Evolutionary conservation across 1,140 invertebrate genomes (phyloP), one percentile per base, ranked within the genome.

Genomic region (Carposina sasakii): DNA sequence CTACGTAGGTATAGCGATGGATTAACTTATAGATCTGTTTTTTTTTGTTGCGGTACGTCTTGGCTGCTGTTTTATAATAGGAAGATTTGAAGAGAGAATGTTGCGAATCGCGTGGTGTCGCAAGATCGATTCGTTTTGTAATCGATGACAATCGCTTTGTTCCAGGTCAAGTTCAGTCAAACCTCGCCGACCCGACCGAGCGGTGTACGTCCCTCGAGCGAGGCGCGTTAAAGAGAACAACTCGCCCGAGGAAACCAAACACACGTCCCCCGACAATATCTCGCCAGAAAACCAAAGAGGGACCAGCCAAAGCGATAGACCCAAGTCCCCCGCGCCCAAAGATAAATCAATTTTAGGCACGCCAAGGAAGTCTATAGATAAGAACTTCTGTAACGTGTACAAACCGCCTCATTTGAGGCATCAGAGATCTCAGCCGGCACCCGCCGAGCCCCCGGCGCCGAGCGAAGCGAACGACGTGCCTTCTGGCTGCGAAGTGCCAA

Each of bases 171-270:
- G 69, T 15, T 65, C 76, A 36, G 58, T 71, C 36, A 85, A 77
- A 46, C 73, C 89, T 50, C 87, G 88, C 46, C 87, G 92, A 60
- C 93, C 93, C 44, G 93, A 94, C 75, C 88, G 91, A 3, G 91
- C 91, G 4, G 89, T 94, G 24, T 94, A 94, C 81, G 90, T 94
- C 16, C 93, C 93, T 50, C 86, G 90, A 62, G 90, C 90, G 51
- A 81, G 90, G 48, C 86, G 92, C 42, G 85, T 86, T 55, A 68
- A 82, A 28, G 87, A 88, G 52, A 78, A 72, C 24, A 68, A 65
- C 47, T 23, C 50, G 20, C 37, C 64, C 2, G 79, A 79, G 9
- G 73, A 78, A 12, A 50, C 36, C 33, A 71, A 72, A 46, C n/a
- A 72, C 24, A 68, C 64, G 45, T 23, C 50, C 21, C 37, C 64